Conservation (phyloP, 2,888 invertebrate species). For the Blera fallax region DNA sequence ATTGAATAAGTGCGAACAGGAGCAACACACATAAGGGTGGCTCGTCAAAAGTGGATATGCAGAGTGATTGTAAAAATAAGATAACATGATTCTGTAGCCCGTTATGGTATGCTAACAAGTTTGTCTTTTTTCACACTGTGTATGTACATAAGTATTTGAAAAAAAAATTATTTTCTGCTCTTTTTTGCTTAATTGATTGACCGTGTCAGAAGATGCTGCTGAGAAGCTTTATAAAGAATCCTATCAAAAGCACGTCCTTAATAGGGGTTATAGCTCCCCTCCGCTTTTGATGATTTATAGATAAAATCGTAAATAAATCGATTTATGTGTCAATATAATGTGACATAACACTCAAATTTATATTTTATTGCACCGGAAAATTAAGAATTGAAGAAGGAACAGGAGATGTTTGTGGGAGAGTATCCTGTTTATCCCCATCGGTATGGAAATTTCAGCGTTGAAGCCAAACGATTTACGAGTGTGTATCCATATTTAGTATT, state of each 20-base stretch:
- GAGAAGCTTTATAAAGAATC: background rate
- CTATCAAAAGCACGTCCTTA: background rate
- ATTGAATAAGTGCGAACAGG: constrained; percentile 67
- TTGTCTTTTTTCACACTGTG: constrained; percentile 10
- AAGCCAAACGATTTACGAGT: constrained; percentile 45
- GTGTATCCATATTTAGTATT: constrained; percentile 4
- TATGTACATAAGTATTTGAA: constrained; percentile 22
- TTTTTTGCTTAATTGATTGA: constrained; percentile 32
- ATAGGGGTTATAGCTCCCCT: background rate
- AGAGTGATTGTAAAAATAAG: background rate
- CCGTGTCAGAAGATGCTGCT: background rate
- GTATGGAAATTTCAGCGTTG: constrained; percentile 19
- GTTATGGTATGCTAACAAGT: constrained; percentile 31
- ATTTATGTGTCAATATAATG: constrained; percentile 39
- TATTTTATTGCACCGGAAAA: constrained; percentile 41
- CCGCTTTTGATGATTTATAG: constrained; percentile 41
- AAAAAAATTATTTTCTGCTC: background rate
- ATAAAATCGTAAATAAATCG: constrained; percentile 37
- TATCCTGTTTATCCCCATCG: background rate
- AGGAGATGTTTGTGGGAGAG: background rate
- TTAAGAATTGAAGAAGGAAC: constrained; percentile 5
- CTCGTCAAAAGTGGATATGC: constrained; percentile 16
- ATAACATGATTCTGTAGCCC: background rate
- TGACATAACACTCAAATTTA: constrained; percentile 38
- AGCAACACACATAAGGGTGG: constrained; percentile 1